These are phyloP conservation scores for Cheilosia urbana DNA, from an alignment of 2,888 invertebrate genomes.

Conservation along the genomic window DNA sequence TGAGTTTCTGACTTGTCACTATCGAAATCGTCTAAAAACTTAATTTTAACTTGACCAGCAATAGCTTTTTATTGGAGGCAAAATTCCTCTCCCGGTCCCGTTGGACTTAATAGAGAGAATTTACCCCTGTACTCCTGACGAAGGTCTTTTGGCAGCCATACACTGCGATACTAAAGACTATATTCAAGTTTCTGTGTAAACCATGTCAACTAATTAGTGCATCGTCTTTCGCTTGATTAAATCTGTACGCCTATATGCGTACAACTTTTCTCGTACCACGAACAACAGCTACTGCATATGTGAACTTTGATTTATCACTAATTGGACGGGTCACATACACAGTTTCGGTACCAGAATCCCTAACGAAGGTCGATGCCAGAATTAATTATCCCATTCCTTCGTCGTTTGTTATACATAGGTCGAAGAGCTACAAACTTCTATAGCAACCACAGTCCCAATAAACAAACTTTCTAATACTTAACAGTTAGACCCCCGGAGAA, in stretches of 20 bases:
- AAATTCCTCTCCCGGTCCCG: too few species aligned
- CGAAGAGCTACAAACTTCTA: neutral
- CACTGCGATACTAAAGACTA: too few species aligned
- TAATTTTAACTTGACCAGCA: too few species aligned
- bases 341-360: slow-evolving; percentile 3
- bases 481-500: slow-evolving; percentile 1
- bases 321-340: slow-evolving; percentile 23
- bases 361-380: slow-evolving; percentile 37
- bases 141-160: too few species aligned
- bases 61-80: too few species aligned
- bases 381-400: slow-evolving; percentile 26
- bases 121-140: too few species aligned
- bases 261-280: neutral
- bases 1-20: too few species aligned
- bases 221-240: neutral
- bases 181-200: too few species aligned
- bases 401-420: neutral
- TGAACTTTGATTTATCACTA: slow-evolving; percentile 47
- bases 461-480: slow-evolving; percentile 47
- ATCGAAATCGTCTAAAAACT: too few species aligned
- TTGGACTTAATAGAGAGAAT: too few species aligned
- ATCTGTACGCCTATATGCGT: neutral
- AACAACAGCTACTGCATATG: slow-evolving; percentile 9
- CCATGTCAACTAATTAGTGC: too few species aligned
- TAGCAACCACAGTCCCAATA: slow-evolving; percentile 27